phyloP scores from a whole-genome alignment of 1,140 invertebrate species.

The Pinna nobilis region DNA sequence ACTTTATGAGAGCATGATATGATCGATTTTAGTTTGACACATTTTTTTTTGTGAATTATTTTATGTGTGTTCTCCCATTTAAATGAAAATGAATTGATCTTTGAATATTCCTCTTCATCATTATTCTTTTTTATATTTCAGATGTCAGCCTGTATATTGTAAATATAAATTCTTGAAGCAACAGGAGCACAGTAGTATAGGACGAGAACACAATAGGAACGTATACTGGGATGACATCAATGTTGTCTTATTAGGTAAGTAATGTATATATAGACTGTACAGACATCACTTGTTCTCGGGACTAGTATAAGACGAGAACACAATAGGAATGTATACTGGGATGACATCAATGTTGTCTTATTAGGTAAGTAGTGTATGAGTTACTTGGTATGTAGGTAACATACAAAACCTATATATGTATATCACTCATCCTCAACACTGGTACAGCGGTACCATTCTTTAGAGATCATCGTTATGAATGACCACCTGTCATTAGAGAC shows the following conservation, averaged over 20 bases:
- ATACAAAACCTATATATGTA: no score
- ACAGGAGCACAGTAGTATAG: constrained; percentile 57
- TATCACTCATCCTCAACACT: no score
- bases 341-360: constrained; percentile 72
- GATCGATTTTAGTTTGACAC: neutral
- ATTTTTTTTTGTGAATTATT: neutral
- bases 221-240: constrained; percentile 73
- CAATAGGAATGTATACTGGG: constrained; percentile 67
- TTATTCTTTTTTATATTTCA: constrained; percentile 42
- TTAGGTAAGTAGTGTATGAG: constrained; percentile 57
- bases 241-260: constrained; percentile 69
- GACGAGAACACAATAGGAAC: constrained; percentile 62
- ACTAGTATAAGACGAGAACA: constrained; percentile 65
- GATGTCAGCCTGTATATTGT: constrained; percentile 70
- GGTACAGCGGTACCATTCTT: no score
- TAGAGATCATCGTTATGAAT: no score
- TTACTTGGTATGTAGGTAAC: no score
- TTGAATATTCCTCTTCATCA: neutral
- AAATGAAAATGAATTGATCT: constrained; percentile 61
- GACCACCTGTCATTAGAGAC: no score
- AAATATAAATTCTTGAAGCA: constrained; percentile 70
- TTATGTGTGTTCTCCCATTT: neutral
- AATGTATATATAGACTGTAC: neutral
- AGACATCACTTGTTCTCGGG: no score
- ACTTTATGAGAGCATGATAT: neutral